Base-by-base conservation (phyloP, 1,140 invertebrate species). In the Cecropterus lyciades region DNA sequence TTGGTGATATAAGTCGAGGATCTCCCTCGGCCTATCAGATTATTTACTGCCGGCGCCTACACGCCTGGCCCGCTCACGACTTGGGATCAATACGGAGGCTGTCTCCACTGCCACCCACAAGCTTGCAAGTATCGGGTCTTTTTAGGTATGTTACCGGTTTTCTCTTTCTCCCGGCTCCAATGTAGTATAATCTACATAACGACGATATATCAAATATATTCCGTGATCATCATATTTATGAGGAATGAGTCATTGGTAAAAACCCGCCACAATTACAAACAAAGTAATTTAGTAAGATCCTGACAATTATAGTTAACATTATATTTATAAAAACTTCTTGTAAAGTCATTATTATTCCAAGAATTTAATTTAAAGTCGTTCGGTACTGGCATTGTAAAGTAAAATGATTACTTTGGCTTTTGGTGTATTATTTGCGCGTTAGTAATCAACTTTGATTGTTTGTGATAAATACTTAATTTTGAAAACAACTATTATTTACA, bases 71-170 rank as follows among this genome's bases (percentile, higher is more conserved):
- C 74, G 75, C 75, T 73, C 72, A 78, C 65, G 67, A 72, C 75
- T 79, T 69, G 66, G 81, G 82, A 89, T 87, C 85, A 82, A 89
- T 89, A 87, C 83, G 73, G 75, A 82, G 79, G 68, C 78, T 81
- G 81, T 82, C 83, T 80, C 77, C 80, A 79, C 76, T 51, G 59
- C 79, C 80, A 75, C 77, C 68, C 70, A 63, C 73, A 59, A 82
- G 75, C 78, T 77, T 82, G 79, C 78, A 11, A 45, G 52, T 63
- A 27, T 55, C 42, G 13, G 60, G 20, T 20, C 24, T 70, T 27
- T 56, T 65, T 53, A 59, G 48, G 24, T 13, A 16, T 49, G 27
- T 16, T 37, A 11, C 15, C 45, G 20, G 9, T 24, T 30, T 45
- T 48, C 37, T 6, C 43, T 10, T 13, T 37, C 45, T 14, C 9